Evolutionary conservation across 2,113 vertebrate genomes (phyloP).

Genomic region (Chionomys nivalis): DNA sequence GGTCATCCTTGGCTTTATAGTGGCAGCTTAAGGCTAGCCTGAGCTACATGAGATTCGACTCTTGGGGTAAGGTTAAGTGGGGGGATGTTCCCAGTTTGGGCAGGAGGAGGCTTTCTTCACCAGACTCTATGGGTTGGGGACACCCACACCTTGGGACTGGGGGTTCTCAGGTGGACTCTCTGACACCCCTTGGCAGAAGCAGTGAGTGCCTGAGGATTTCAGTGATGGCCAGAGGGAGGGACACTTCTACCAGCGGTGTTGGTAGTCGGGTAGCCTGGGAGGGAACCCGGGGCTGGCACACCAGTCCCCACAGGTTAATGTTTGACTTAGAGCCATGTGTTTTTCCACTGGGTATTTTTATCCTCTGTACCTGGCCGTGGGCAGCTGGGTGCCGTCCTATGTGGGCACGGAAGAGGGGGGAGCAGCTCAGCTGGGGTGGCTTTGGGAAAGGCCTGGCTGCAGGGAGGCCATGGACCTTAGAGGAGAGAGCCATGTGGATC

Average conservation of each 20-base stretch:
- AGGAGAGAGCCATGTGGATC: background rate
- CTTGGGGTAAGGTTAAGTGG: background rate
- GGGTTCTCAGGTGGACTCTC: background rate
- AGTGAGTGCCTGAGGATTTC: background rate
- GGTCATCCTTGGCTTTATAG: background rate
- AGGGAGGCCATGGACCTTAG: background rate
- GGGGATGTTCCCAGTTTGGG: background rate
- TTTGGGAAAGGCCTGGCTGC: background rate
- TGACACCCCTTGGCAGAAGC: background rate
- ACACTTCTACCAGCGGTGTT: fast-evolving
- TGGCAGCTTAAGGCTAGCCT: background rate
- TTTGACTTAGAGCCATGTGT: constrained; percentile 86
- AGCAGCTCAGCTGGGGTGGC: constrained; percentile 22
- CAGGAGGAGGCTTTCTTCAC: background rate
- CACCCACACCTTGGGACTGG: background rate
- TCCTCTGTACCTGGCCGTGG: constrained; percentile 83
- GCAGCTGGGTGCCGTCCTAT: constrained; percentile 49
- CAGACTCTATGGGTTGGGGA: background rate
- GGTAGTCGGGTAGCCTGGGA: constrained; percentile 72
- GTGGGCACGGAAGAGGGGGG: constrained; percentile 1
- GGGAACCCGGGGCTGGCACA: constrained; percentile 73
- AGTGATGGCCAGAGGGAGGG: background rate
- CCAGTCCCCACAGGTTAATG: constrained; percentile 83
- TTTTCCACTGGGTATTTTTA: constrained; percentile 88
- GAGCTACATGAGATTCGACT: background rate